Evolutionary conservation across 1,140 invertebrate species (phyloP).

Genomic region (Aphelinus certus): DNA sequence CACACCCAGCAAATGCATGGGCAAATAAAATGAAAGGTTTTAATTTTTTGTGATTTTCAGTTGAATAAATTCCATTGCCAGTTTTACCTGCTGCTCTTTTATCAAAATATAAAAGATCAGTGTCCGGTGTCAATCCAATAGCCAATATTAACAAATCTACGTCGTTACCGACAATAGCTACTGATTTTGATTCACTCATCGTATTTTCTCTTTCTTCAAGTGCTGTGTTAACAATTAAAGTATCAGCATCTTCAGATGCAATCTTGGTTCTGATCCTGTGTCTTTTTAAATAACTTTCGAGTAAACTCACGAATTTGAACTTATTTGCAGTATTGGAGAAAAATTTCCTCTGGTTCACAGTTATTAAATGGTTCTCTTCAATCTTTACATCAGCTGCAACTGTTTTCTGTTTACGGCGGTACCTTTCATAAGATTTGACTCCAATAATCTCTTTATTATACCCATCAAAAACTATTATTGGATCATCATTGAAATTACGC

Average conservation of each 20-base stretch:
- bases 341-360: conserved; percentile 29
- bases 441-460: conserved; percentile 32
- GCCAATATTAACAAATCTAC: conserved; percentile 40
- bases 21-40: conserved; percentile 37
- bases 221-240: conserved; percentile 27
- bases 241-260: conserved; percentile 33
- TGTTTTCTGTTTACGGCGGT: conserved; percentile 16
- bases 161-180: conserved; percentile 35
- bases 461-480: conserved; percentile 36
- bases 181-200: not conserved
- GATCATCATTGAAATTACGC: conserved; percentile 25
- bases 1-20: conserved; percentile 16
- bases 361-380: conserved; percentile 8
- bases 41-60: conserved; percentile 16
- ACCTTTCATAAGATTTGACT: conserved; percentile 40
- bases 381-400: conserved; percentile 28
- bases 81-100: conserved; percentile 5
- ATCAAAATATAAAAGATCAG: conserved; percentile 21
- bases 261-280: not conserved
- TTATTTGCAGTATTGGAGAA: conserved; percentile 33
- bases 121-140: not conserved
- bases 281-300: conserved; percentile 10
- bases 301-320: conserved; percentile 24
- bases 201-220: not conserved
- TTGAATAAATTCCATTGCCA: conserved; percentile 18